Evolutionary conservation across 2,797 vertebrate species (phyloP), one percentile per base, ranked within the genome.

Genomic region (Clarias pachynema): DNA sequence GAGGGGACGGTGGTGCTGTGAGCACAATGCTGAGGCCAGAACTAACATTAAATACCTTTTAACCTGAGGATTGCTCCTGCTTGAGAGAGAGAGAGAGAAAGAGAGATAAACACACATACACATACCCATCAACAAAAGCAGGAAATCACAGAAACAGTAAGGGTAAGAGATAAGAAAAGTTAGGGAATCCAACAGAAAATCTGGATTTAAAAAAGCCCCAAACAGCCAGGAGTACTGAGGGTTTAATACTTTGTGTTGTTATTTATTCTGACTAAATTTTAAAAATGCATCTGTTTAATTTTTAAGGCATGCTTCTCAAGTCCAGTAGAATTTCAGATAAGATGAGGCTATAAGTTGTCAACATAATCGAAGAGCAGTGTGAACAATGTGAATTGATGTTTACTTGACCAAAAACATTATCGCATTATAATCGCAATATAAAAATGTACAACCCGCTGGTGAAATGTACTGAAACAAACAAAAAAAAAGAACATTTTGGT

Each of bases 41-140:
- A 96, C 95, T 82, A 92, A 90, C 96, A 90, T 94, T 88, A 96
- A 94, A 94, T 99, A 99, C 98, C 98, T 99, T 96, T 99, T 96
- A 99, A 96, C 97, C 98, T 97, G 97, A 97, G 18, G 98, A 95
- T 95, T 98, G 98, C 96, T 99, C 98, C 97, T 96, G 98, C 98
- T 99, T 97, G 95, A 95, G 96, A 96, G 94, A 97, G 96, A 96
- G 94, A 97, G 94, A 96, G 94, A 89, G 92, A 95, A 94, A 96
- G 94, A 97, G 94, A 97, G 91, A 97, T 93, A 92, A 88, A 88
- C 93, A 83, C 82, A 89, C 74, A 82, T 49, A 83, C 79, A 84
- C 31, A 82, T 9, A 40, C 24, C n/a, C n/a, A 49, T 87, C 87
- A 90, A 84, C 84, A 92, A 93, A 93, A 93, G 90, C 90, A 91